A percentile compares a stretch with the other conserved stretches of the same genome.
Conservation (phyloP, 2,797 vertebrate species). For the Centropyge bicolor region DNA sequence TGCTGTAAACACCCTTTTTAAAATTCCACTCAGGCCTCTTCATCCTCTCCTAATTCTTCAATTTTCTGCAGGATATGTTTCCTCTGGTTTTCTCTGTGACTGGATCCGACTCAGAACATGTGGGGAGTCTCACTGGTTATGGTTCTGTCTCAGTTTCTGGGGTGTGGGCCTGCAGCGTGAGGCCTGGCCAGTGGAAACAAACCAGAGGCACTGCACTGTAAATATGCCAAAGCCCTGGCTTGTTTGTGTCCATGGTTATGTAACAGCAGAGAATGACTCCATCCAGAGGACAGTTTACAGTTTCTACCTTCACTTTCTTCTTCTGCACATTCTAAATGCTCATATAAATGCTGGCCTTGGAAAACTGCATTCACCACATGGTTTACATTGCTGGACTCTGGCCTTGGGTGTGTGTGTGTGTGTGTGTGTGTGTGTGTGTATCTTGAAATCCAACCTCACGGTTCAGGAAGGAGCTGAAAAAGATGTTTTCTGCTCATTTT, state of each 20-base stretch:
- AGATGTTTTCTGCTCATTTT: not conserved
- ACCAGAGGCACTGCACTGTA: not conserved
- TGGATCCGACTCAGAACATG: constrained; percentile 26
- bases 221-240: not conserved
- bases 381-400: constrained; percentile 35
- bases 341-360: constrained; percentile 11
- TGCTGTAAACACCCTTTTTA: constrained; percentile 10
- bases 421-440: too few relatives aligned
- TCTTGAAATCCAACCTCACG: constrained; percentile 24
- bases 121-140: not conserved
- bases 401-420: too few relatives aligned
- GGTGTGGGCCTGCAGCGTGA: not conserved
- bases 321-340: not conserved
- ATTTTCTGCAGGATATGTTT: constrained; percentile 5
- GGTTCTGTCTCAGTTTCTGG: not conserved
- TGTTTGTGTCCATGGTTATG: not conserved
- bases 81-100: constrained; percentile 1
- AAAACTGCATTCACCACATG: constrained; percentile 31
- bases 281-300: not conserved
- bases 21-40: not conserved
- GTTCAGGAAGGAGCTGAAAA: constrained; percentile 13
- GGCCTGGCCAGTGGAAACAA: not conserved
- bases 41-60: not conserved
- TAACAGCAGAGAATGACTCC: constrained; percentile 15
- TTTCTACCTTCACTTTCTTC: not conserved